phyloP scores from a whole-genome alignment of 2,113 vertebrate genomes.

The Nestor notabilis region DNA sequence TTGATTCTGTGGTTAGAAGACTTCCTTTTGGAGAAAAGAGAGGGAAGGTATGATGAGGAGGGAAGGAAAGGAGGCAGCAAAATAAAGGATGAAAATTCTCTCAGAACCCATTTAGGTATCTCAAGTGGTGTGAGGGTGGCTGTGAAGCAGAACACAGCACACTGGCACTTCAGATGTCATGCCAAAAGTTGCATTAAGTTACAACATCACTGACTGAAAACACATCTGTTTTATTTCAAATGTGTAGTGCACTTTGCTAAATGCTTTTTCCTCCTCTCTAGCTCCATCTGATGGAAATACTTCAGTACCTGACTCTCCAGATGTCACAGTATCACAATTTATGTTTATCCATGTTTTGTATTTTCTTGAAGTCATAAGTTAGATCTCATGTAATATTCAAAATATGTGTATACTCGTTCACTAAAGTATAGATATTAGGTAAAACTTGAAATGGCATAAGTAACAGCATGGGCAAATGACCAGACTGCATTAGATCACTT shows the following conservation, averaged over 20 bases:
- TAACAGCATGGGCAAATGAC: constrained; percentile 23
- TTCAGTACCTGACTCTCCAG: neutral
- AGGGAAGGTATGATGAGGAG: neutral
- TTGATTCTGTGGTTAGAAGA: neutral
- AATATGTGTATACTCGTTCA: neutral
- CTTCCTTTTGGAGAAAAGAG: neutral
- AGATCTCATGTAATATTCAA: constrained; percentile 31
- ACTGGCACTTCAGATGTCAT: constrained; percentile 17
- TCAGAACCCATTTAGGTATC: neutral
- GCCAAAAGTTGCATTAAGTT: constrained; percentile 34
- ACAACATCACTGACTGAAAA: neutral
- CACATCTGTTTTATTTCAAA: constrained; percentile 44
- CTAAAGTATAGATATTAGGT: constrained; percentile 19
- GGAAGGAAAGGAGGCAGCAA: neutral
- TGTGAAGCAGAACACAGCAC: neutral
- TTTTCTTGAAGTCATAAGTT: constrained; percentile 22
- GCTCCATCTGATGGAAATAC: neutral
- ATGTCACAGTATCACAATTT: neutral
- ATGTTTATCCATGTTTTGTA: neutral
- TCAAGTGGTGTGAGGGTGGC: neutral
- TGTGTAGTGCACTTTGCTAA: neutral
- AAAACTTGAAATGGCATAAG: constrained; percentile 31
- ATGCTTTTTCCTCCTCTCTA: neutral
- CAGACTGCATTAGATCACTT: constrained; percentile 29
- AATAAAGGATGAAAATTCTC: neutral